Conservation (phyloP, 2,113 vertebrate genomes). For the Silurus meridionalis region DNA sequence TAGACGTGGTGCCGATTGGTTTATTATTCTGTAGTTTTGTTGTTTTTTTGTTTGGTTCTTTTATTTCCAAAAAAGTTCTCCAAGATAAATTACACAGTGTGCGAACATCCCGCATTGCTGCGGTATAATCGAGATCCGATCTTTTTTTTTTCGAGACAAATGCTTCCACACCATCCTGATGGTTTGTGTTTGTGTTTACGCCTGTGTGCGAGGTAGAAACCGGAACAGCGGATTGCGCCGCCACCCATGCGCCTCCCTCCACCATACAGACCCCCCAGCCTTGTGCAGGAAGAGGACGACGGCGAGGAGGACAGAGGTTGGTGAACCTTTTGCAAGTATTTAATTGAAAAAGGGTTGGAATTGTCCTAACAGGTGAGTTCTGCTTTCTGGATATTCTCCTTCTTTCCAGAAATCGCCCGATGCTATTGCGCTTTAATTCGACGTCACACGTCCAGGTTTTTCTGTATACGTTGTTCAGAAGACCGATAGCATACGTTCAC, state of each 20-base stretch:
- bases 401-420: background rate
- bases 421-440: background rate
- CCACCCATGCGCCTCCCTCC: slow-evolving; percentile 86
- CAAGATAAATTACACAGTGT: too few species aligned
- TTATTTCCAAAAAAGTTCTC: too few species aligned
- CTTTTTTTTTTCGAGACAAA: too few species aligned
- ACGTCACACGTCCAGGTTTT: background rate
- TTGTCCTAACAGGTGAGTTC: too few species aligned
- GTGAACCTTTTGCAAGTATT: slow-evolving; percentile 26
- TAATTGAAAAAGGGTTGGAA: background rate
- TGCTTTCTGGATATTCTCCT: background rate
- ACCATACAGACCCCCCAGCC: slow-evolving; percentile 76
- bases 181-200: background rate
- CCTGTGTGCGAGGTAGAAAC: slow-evolving; percentile 50
- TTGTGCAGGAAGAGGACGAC: slow-evolving; percentile 54
- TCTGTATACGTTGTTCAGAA: background rate
- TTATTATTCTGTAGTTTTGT: too few species aligned
- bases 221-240: slow-evolving; percentile 59
- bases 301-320: slow-evolving; percentile 67
- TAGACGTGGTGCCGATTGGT: too few species aligned
- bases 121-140: too few species aligned
- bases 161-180: too few species aligned
- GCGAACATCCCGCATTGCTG: too few species aligned
- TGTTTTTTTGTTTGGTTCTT: too few species aligned
- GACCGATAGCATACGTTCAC: too few species aligned